phyloP scores from a whole-genome alignment of 1,140 invertebrate genomes.

The Zaprionus inermis region DNA sequence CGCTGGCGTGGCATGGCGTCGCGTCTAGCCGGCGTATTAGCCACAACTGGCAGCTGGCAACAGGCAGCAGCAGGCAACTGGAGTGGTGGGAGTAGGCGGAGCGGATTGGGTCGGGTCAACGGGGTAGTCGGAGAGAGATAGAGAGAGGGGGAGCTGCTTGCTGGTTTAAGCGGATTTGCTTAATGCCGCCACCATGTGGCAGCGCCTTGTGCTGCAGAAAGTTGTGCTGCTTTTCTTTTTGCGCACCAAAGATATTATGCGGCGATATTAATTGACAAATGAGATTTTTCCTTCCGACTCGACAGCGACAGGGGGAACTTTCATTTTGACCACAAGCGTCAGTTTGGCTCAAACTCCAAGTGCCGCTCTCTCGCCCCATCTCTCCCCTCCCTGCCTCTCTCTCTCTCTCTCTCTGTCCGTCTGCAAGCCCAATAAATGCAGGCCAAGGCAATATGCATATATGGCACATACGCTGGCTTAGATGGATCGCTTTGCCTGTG shows the following conservation, averaged over 20 bases:
- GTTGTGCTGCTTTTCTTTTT: constrained; percentile 73
- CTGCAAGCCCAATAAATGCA: constrained; percentile 54
- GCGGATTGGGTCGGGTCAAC: constrained; percentile 1
- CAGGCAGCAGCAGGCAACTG: constrained; percentile 26
- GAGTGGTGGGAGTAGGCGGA: constrained; percentile 36
- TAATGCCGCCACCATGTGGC: constrained; percentile 66
- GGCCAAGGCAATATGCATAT: constrained; percentile 68
- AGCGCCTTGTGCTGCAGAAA: constrained; percentile 59
- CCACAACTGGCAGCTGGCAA: constrained; percentile 37
- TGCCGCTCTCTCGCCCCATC: background rate
- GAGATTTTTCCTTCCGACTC: constrained; percentile 84
- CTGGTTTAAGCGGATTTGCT: constrained; percentile 66
- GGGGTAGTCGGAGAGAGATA: background rate
- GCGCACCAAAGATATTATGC: constrained; percentile 71
- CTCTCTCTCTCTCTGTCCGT: background rate
- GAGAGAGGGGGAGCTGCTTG: constrained; percentile 24
- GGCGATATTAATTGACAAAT: constrained; percentile 84
- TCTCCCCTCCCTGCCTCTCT: background rate
- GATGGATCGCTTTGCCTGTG: constrained; percentile 26
- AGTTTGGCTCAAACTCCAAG: constrained; percentile 30
- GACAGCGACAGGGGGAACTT: constrained; percentile 78
- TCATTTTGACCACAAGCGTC: constrained; percentile 82
- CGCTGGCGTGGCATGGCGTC: no score
- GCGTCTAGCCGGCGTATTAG: constrained; percentile 7
- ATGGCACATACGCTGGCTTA: constrained; percentile 26